phyloP scores from a whole-genome alignment of 1,140 invertebrate genomes.

The Vollenhovia emeryi region DNA sequence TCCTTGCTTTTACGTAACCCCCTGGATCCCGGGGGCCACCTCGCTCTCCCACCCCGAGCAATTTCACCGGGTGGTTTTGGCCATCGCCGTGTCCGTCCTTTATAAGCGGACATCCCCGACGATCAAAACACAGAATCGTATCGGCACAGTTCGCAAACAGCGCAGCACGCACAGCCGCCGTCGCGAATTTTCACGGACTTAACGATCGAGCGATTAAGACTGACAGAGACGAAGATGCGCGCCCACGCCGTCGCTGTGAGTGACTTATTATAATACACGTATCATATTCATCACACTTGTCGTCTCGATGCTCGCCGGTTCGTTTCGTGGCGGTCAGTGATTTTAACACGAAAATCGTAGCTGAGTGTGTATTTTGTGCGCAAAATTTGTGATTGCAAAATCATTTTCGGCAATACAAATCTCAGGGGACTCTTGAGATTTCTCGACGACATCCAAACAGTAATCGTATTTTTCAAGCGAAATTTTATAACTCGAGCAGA shows the following conservation, averaged over 20 bases:
- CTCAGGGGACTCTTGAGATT: not conserved
- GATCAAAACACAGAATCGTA: constrained; percentile 78
- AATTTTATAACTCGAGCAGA: not conserved
- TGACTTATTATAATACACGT: constrained; percentile 56
- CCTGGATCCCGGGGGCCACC: constrained; percentile 61
- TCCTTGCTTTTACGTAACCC: constrained; percentile 79
- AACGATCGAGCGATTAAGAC: not conserved
- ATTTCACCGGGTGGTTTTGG: constrained; percentile 77
- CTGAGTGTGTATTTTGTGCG: not conserved
- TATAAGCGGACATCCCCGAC: constrained; percentile 80
- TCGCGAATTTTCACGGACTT: not conserved
- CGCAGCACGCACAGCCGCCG: constrained; percentile 23
- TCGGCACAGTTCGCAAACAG: constrained; percentile 69
- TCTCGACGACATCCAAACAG: not conserved
- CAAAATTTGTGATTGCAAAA: constrained; percentile 23
- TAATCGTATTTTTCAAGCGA: not conserved
- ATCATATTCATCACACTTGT: not conserved
- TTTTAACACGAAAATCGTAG: not conserved
- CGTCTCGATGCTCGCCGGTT: not conserved
- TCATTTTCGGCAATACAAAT: not conserved
- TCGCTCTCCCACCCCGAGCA: constrained; percentile 72
- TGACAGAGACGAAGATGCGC: constrained; percentile 71
- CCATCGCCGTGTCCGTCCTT: constrained; percentile 74
- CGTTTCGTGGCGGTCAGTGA: constrained; percentile 29
- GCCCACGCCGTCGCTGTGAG: constrained; percentile 77